Conservation (phyloP, 2,888 invertebrate species). For the Eupithecia dodoneata region DNA sequence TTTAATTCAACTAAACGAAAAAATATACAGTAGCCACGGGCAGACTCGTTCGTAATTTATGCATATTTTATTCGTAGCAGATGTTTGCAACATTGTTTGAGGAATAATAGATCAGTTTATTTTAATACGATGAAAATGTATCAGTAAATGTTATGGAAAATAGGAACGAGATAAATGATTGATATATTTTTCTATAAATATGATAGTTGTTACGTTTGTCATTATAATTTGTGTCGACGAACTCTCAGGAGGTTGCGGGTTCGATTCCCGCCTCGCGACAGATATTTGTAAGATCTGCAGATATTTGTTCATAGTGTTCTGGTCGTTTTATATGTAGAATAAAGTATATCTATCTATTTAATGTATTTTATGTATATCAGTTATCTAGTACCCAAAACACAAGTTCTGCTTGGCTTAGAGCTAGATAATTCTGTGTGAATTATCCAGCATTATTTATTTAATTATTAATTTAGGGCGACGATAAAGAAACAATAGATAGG, state of each 20-base stretch:
- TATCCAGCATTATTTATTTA: too few species aligned
- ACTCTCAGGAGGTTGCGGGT: too few species aligned
- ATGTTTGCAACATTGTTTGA: conserved; percentile 25
- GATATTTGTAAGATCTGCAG: too few species aligned
- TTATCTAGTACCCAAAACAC: too few species aligned
- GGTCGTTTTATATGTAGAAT: too few species aligned
- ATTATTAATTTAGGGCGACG: background rate
- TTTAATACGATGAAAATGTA: conserved; percentile 14
- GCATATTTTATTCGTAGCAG: conserved; percentile 20
- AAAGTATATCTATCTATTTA: too few species aligned
- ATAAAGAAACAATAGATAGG: background rate
- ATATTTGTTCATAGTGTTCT: too few species aligned
- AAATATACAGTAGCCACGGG: background rate
- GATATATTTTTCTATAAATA: background rate
- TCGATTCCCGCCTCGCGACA: too few species aligned
- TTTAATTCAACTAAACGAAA: background rate
- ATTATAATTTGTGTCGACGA: too few species aligned
- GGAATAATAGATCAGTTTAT: conserved; percentile 35
- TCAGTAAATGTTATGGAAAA: background rate
- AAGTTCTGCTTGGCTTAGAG: too few species aligned
- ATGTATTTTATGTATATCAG: too few species aligned
- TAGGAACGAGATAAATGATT: background rate
- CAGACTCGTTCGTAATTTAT: conserved; percentile 23
- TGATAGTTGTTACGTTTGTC: background rate
- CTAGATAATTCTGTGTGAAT: too few species aligned